Conservation (phyloP, 1,140 invertebrate species). For the Pseudomyrmex concolor region DNA sequence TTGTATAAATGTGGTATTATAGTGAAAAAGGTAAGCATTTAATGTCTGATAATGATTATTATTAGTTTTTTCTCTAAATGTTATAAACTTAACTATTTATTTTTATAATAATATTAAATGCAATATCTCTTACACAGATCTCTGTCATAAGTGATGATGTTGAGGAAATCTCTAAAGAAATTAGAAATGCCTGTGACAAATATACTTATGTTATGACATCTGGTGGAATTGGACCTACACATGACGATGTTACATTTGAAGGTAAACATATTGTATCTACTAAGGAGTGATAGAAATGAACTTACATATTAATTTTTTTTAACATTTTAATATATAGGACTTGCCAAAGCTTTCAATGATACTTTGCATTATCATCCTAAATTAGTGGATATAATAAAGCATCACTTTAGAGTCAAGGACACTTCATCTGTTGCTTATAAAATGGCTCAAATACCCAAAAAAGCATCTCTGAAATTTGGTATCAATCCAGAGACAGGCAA, state of each 20-base stretch:
- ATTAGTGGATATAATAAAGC: slow-evolving; percentile 86
- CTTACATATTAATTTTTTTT: slow-evolving; percentile 26
- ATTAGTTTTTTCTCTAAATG: background rate
- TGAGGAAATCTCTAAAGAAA: slow-evolving; percentile 89
- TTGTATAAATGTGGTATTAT: slow-evolving; percentile 89
- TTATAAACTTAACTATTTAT: background rate
- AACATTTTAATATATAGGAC: slow-evolving; percentile 73
- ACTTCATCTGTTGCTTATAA: slow-evolving; percentile 83
- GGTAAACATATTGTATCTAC: slow-evolving; percentile 80
- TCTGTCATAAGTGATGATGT: slow-evolving; percentile 90
- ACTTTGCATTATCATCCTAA: slow-evolving; percentile 86
- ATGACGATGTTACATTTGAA: slow-evolving; percentile 94
- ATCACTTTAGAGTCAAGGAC: slow-evolving; percentile 81
- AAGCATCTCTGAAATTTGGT: slow-evolving; percentile 83
- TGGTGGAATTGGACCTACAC: slow-evolving; percentile 93
- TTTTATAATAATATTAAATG: slow-evolving; percentile 9
- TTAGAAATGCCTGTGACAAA: slow-evolving; percentile 87
- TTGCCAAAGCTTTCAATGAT: slow-evolving; percentile 90
- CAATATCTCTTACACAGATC: slow-evolving; percentile 83
- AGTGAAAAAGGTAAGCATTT: slow-evolving; percentile 86
- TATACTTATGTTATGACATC: slow-evolving; percentile 90
- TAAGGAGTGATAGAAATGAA: background rate
- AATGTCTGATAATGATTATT: slow-evolving; percentile 4
- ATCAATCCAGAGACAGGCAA: slow-evolving; percentile 72
- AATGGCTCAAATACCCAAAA: slow-evolving; percentile 85